phyloP scores from a whole-genome alignment of 37 sponge, comb jelly and placozoan species.

The Chondrilla cf. caribensis region DNA sequence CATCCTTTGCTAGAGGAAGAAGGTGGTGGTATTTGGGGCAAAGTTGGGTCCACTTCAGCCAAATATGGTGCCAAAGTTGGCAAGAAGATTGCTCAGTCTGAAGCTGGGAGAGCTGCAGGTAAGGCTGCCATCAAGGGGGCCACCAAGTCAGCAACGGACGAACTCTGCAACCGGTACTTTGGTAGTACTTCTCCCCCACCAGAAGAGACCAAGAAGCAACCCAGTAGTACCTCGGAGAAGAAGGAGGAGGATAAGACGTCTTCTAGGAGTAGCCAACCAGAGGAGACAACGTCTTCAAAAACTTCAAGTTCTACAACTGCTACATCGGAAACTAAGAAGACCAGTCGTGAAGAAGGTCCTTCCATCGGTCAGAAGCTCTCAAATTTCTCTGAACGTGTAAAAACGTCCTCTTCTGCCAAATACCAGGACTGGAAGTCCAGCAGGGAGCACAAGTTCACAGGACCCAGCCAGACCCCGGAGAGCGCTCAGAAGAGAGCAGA shows the following conservation, averaged over 20 bases:
- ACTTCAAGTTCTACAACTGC: too few species aligned
- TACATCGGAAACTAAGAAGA: too few species aligned
- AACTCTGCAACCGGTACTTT: conserved; percentile 11
- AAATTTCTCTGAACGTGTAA: background rate
- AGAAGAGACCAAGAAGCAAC: background rate
- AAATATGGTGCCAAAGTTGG: conserved; percentile 58
- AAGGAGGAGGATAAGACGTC: background rate
- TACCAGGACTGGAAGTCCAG: conserved; percentile 7
- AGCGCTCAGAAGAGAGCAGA: conserved; percentile 10
- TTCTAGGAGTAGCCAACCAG: too few species aligned
- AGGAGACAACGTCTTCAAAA: too few species aligned
- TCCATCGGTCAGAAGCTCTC: background rate
- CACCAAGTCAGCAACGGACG: conserved; percentile 44
- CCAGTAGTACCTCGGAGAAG: background rate
- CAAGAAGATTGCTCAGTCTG: conserved; percentile 77
- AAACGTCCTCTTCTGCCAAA: background rate
- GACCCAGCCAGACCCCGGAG: conserved; percentile 8
- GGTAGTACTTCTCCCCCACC: background rate
- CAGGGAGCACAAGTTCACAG: background rate
- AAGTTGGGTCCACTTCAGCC: conserved; percentile 41
- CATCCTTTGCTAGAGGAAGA: background rate
- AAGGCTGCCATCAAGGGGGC: conserved; percentile 72
- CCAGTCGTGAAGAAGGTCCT: too few species aligned
- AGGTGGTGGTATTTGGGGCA: conserved; percentile 14
- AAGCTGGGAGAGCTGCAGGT: conserved; percentile 57